A percentile compares a stretch with the other conserved stretches of the same genome.
Evolutionary conservation across 2,888 invertebrate species (phyloP).

Genomic region (Brassicogethes aeneus): DNA sequence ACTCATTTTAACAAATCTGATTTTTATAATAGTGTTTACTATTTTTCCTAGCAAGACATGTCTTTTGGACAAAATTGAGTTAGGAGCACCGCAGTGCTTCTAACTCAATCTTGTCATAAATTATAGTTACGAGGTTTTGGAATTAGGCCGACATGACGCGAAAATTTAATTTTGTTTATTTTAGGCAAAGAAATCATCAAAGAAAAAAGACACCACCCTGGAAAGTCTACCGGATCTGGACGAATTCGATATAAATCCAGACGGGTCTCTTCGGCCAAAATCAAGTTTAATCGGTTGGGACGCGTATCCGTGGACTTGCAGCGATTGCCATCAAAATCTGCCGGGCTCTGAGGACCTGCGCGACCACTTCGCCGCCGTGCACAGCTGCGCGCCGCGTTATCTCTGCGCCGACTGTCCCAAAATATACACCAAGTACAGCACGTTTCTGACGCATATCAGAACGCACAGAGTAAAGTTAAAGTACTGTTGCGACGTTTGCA

Average conservation of each 20-base stretch:
- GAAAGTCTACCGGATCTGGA: slow-evolving; percentile 16
- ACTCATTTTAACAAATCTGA: too few species aligned
- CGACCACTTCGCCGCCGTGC: slow-evolving; percentile 52
- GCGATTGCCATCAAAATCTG: slow-evolving; percentile 43
- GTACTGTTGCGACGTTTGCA: slow-evolving; percentile 47
- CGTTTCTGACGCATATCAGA: slow-evolving; percentile 54
- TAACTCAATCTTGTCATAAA: too few species aligned
- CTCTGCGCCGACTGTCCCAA: slow-evolving; percentile 59
- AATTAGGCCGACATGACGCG: too few species aligned
- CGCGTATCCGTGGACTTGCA: slow-evolving; percentile 46
- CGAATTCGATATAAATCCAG: slow-evolving; percentile 31
- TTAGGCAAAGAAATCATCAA: slow-evolving; percentile 7
- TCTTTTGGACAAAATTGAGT: too few species aligned
- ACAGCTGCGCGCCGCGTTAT: slow-evolving; percentile 54
- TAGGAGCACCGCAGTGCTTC: too few species aligned
- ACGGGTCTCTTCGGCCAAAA: slow-evolving; percentile 33
- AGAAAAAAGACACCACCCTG: slow-evolving; percentile 12
- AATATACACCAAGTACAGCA: slow-evolving; percentile 51
- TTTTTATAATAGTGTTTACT: too few species aligned
- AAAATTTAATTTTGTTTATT: too few species aligned
- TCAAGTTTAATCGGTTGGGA: slow-evolving; percentile 36
- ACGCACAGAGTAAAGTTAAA: slow-evolving; percentile 53
- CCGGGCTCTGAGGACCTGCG: slow-evolving; percentile 45
- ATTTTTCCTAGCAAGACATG: too few species aligned
- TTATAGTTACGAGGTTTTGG: too few species aligned